phyloP scores from a whole-genome alignment of 2,113 vertebrate genomes.

The Oriolus oriolus region DNA sequence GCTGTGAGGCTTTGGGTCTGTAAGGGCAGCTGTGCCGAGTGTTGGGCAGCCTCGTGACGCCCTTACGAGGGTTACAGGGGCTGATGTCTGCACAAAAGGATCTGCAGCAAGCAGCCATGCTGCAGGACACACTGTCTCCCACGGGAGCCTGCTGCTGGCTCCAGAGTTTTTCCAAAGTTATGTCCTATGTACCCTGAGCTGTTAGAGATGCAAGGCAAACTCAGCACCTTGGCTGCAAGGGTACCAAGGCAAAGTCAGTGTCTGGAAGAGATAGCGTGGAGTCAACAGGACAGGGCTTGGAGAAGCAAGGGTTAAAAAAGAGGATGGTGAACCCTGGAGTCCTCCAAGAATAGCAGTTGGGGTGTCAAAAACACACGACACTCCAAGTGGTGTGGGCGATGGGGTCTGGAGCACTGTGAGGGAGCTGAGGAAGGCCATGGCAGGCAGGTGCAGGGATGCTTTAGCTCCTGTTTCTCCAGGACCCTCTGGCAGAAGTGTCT shows the following conservation, averaged over 20 bases:
- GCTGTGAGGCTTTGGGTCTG: conserved; percentile 19
- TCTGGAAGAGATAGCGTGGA: not conserved
- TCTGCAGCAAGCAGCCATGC: not conserved
- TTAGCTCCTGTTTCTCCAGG: not conserved
- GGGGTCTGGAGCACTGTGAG: not conserved
- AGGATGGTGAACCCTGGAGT: not conserved
- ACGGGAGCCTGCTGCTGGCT: conserved; percentile 1
- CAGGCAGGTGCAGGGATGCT: not conserved
- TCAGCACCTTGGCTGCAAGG: not conserved
- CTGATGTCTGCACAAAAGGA: conserved; percentile 22
- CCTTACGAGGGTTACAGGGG: not conserved
- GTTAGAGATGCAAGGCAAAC: not conserved
- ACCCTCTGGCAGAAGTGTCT: not conserved
- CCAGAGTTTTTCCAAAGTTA: not conserved
- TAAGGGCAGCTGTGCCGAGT: not conserved
- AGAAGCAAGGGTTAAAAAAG: not conserved
- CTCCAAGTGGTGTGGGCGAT: no score
- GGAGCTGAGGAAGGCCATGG: not conserved
- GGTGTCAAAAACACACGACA: not conserved
- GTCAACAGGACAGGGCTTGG: not conserved
- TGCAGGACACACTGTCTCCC: not conserved
- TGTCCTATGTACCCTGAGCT: not conserved
- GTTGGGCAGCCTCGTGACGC: conserved; percentile 19
- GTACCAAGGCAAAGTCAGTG: not conserved
- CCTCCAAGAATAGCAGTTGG: not conserved